Evolutionary conservation across 2,888 invertebrate genomes (phyloP).

Genomic region (Dynastes grantii): DNA sequence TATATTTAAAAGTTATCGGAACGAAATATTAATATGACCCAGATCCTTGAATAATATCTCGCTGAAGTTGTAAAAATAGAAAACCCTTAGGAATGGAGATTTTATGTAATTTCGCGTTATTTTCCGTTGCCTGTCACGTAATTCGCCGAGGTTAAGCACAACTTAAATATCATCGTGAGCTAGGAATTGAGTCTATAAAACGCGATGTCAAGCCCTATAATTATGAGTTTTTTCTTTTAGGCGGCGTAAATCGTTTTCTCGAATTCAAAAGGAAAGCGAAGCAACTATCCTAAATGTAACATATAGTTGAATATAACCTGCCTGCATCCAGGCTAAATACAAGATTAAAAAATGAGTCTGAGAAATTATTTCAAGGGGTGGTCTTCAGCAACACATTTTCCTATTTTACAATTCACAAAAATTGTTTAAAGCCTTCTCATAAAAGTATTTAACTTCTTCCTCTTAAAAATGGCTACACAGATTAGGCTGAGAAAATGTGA

Average conservation of each 20-base stretch:
- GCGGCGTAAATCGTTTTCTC: constrained; percentile 19
- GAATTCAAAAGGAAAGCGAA: constrained; percentile 13
- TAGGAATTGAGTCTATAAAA: constrained; percentile 30
- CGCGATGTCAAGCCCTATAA: constrained; percentile 6
- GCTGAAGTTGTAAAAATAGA: constrained; percentile 7
- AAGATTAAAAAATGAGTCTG: constrained; percentile 10
- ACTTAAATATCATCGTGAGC: constrained; percentile 2
- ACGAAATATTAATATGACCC: constrained; percentile 30
- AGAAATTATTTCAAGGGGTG: constrained; percentile 9
- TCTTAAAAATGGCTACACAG: background rate
- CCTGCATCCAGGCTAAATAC: constrained; percentile 12
- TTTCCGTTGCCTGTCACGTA: constrained; percentile 10
- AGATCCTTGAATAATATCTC: background rate
- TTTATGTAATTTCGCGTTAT: background rate
- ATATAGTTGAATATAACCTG: constrained; percentile 22
- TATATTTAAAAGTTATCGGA: constrained; percentile 1
- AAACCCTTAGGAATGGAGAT: background rate
- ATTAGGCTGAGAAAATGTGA: background rate
- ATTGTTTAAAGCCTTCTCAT: background rate
- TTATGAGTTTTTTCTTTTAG: constrained; percentile 11
- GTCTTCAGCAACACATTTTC: constrained; percentile 3
- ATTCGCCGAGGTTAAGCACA: constrained; percentile 7
- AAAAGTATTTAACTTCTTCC: background rate
- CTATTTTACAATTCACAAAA: constrained; percentile 9
- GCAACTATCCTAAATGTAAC: constrained; percentile 5